Conservation (phyloP, 2,113 vertebrate species). For the Eclectus roratus region DNA sequence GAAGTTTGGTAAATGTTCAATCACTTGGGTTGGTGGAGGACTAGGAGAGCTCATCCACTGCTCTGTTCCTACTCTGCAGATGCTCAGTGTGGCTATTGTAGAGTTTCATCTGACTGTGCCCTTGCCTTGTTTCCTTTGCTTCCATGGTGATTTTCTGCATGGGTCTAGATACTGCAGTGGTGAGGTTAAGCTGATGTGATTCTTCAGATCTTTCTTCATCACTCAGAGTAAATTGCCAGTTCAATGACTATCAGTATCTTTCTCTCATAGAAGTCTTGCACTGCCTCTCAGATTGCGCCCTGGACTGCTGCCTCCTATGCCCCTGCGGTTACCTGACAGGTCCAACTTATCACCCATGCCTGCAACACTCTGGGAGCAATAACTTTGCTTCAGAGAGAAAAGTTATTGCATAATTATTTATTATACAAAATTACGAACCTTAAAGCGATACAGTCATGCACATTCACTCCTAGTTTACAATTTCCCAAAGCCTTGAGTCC, state of each 20-base stretch:
- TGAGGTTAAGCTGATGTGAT: not conserved
- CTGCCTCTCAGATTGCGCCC: not conserved
- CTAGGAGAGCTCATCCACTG: not conserved
- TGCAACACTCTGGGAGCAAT: not conserved
- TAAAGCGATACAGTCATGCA: not conserved
- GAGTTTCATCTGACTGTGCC: not conserved
- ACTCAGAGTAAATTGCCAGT: not conserved
- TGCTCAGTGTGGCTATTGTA: not conserved
- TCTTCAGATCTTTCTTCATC: not conserved
- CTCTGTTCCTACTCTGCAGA: not conserved
- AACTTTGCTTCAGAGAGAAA: slow-evolving; percentile 6
- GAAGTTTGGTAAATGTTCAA: not conserved
- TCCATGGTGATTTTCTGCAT: not conserved
- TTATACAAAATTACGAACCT: not conserved
- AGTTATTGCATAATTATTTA: not conserved
- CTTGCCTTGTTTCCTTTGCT: not conserved
- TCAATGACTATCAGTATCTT: not conserved
- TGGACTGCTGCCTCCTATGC: not conserved
- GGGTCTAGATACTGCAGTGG: not conserved
- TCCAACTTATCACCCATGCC: not conserved
- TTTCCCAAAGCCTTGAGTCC: not conserved
- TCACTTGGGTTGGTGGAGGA: not conserved
- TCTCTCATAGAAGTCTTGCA: not conserved
- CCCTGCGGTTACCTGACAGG: not conserved
- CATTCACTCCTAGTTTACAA: not conserved